Base-by-base conservation (phyloP, 2,797 vertebrate genomes). In the Austrolebias charrua region DNA sequence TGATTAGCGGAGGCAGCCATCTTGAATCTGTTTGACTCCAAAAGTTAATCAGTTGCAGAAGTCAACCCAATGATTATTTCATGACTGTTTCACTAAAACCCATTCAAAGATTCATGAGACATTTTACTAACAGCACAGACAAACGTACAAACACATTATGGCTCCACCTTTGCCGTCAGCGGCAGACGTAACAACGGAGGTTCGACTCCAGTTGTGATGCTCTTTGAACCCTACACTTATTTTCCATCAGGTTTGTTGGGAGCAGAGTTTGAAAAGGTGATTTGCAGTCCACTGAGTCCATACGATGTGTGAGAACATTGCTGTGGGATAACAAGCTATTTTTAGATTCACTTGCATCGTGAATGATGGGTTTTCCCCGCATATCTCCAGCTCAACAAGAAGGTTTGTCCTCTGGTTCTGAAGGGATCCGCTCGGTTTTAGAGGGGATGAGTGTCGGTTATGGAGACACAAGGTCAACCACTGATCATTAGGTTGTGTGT, bases 221-320 rank as follows among this genome's bases (percentile, higher is more conserved):
- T 46, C 19, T 66, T 63, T 60, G 15, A 57, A 46, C 11, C 4
- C 61, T 55, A 28, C 38, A 13, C 4, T 45, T 18, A 16, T 10
- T 18, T 63, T 60, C 55, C 60, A 66, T 64, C 33, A 59, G 9
- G 31, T 19, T 64, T 42, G 31, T 33, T 33, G 6, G 58, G 8
- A 73, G 55, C 63, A 5, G 0, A 12, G 20, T 71, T 46, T 42
- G 20, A 46, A 69, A 66, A 65, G 69, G 58, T 76, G 65, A 81
- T 76, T 61, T 59, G 54, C 72, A 58, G 63, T 53, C 69, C 69
- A 60, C 50, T 77, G 63, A 62, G 38, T 57, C 73, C 80, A 73
- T 71, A 80, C 73, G 76, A 81, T 63, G 74, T 81, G 77, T 74
- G 64, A 81, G 75, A 75, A 75, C 62, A 76, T 66, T 53, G 71